These are phyloP conservation scores for Uloborus diversus DNA, from an alignment of 1,140 invertebrate species.

Conservation along the genomic window DNA sequence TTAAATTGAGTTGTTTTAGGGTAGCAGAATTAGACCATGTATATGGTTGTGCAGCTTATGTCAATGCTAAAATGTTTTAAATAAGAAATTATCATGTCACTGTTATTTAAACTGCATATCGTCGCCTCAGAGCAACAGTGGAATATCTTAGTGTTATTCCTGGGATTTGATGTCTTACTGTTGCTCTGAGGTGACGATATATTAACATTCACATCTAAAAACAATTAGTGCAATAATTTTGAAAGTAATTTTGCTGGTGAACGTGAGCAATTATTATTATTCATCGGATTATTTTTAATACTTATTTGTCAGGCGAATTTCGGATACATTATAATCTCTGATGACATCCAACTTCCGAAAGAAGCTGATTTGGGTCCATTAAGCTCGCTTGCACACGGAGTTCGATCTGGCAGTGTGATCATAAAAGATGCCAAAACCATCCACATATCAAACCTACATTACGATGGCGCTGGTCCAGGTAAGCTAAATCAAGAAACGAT, in stretches of 20 bases:
- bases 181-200: too few species aligned
- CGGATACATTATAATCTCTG: conserved; percentile 81
- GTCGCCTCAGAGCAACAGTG: too few species aligned
- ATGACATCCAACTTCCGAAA: conserved; percentile 70
- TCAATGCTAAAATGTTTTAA: too few species aligned
- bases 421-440: conserved; percentile 86
- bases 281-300: neutral
- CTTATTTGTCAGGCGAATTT: conserved; percentile 71
- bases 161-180: too few species aligned
- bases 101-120: too few species aligned
- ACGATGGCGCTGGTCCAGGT: conserved; percentile 75
- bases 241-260: neutral
- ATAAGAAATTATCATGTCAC: too few species aligned
- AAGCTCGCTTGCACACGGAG: conserved; percentile 68
- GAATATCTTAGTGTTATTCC: too few species aligned
- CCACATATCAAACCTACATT: conserved; percentile 75
- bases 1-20: too few species aligned
- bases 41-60: too few species aligned
- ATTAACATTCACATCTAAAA: too few species aligned
- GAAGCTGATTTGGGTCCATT: conserved; percentile 53
- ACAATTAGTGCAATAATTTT: neutral
- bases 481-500: conserved; percentile 59
- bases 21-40: too few species aligned
- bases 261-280: neutral
- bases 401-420: conserved; percentile 77